phyloP scores from a whole-genome alignment of 2,797 vertebrate genomes.

The Anas georgica region DNA sequence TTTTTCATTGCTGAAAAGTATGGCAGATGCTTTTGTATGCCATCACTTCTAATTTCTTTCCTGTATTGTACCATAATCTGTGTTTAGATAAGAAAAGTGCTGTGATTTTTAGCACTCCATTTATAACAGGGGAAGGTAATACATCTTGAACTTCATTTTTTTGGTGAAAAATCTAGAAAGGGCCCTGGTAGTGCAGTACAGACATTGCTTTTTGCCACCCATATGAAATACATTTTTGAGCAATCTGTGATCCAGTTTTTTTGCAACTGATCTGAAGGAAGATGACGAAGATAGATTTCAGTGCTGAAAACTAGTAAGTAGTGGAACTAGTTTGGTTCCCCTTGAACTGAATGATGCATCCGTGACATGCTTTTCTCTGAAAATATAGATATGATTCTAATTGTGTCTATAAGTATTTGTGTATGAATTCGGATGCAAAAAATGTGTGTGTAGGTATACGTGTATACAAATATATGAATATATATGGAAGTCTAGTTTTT shows the following conservation, averaged over 20 bases:
- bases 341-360: not conserved
- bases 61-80: not conserved
- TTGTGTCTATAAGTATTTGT: not conserved
- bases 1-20: not conserved
- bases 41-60: not conserved
- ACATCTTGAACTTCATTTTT: not conserved
- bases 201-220: not conserved
- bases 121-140: not conserved
- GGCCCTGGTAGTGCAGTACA: not conserved
- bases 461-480: not conserved
- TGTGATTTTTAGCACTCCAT: not conserved
- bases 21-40: not conserved
- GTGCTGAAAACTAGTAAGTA: not conserved
- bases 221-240: not conserved
- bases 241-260: not conserved
- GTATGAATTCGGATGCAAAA: not conserved
- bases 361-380: not conserved
- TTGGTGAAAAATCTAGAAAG: not conserved
- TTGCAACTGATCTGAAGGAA: not conserved
- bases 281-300: not conserved
- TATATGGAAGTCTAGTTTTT: not conserved
- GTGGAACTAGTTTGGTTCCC: not conserved
- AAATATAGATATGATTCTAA: not conserved
- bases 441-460: not conserved
- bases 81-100: not conserved